Evolutionary conservation across 1,140 invertebrate species (phyloP).

Genomic region (Zaprionus africanus): DNA sequence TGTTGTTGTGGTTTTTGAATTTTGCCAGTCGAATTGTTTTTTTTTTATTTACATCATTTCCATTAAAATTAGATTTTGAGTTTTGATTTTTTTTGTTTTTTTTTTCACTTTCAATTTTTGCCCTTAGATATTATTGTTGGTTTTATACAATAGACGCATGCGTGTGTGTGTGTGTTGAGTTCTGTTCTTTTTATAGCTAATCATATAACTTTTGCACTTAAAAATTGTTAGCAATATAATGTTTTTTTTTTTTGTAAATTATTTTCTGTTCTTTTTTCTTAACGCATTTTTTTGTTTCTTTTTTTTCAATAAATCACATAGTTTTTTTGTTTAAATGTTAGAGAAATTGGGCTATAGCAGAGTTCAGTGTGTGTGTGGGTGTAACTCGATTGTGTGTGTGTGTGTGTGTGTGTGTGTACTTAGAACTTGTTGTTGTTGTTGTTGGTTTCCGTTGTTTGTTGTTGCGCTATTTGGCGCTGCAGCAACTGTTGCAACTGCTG

Average conservation of each 20-base stretch:
- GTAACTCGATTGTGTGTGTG: background rate
- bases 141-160: conserved; percentile 29
- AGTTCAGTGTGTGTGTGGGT: background rate
- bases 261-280: conserved; percentile 42
- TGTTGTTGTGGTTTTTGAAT: conserved; percentile 35
- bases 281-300: conserved; percentile 14
- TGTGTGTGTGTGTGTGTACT: background rate
- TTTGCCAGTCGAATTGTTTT: conserved; percentile 32
- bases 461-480: conserved; percentile 56
- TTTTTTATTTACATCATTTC: conserved; percentile 65
- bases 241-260: conserved; percentile 37
- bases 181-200: conserved; percentile 57
- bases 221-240: conserved; percentile 69
- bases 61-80: conserved; percentile 37
- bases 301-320: conserved; percentile 11
- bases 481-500: conserved; percentile 20
- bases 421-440: conserved; percentile 9
- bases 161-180: conserved; percentile 47
- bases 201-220: conserved; percentile 79
- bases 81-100: conserved; percentile 48
- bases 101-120: conserved; percentile 16
- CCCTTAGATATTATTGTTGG: conserved; percentile 30
- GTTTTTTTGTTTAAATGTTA: conserved; percentile 6
- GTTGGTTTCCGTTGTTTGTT: conserved; percentile 22
- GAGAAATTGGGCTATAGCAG: conserved; percentile 15